These are phyloP conservation scores for Drosophila tristis DNA, from an alignment of 1,140 invertebrate species.

Conservation along the genomic window DNA sequence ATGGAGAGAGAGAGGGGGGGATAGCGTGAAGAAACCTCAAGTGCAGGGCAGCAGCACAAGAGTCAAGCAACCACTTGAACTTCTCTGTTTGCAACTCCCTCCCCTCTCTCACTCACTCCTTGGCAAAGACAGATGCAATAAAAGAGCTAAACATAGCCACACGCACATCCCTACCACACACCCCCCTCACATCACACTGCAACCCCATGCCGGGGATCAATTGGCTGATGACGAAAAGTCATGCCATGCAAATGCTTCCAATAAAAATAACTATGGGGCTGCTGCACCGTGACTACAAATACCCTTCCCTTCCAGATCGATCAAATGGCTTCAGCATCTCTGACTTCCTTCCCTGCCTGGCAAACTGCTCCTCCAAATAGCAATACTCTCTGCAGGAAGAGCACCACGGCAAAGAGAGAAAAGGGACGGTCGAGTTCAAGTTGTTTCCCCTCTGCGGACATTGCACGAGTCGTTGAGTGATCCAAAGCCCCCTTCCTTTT, in stretches of 20 bases:
- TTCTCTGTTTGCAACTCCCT: conserved; percentile 19
- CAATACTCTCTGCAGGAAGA: conserved; percentile 1
- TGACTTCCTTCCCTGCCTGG: too few species aligned
- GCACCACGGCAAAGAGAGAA: conserved; percentile 23
- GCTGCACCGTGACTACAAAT: too few species aligned
- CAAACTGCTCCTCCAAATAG: too few species aligned
- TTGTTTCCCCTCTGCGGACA: conserved; percentile 32
- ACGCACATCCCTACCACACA: not conserved
- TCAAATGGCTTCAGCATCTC: too few species aligned
- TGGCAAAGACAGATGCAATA: conserved; percentile 51
- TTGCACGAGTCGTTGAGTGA: conserved; percentile 66
- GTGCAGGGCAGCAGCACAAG: conserved; percentile 56
- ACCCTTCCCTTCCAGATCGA: too few species aligned
- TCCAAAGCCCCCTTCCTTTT: not conserved
- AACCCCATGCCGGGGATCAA: conserved; percentile 50
- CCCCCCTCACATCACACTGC: conserved; percentile 12
- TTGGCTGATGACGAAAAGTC: conserved; percentile 67
- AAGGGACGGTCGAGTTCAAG: conserved; percentile 36
- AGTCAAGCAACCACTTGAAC: conserved; percentile 78
- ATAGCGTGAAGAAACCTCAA: conserved; percentile 62
- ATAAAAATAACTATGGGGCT: too few species aligned
- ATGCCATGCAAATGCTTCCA: conserved; percentile 70
- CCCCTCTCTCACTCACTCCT: conserved; percentile 1
- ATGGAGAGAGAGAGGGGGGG: not conserved
- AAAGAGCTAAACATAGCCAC: conserved; percentile 26